phyloP scores from a whole-genome alignment of 2,797 vertebrate genomes.

The Thaleichthys pacificus region DNA sequence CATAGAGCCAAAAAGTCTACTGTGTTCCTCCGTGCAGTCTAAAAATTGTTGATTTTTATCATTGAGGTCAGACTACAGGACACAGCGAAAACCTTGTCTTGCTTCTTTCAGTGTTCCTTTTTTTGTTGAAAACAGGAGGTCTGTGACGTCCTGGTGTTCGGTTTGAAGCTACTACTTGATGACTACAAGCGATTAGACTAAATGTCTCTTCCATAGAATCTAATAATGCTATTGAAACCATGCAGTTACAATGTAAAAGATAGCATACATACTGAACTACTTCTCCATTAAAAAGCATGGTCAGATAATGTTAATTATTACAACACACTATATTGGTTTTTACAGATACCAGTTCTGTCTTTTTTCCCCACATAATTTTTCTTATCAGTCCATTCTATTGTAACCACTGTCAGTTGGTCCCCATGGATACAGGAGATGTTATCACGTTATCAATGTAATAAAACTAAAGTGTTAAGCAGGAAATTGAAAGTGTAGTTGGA shows the following conservation, averaged over 20 bases:
- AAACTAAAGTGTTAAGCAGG: constrained; percentile 90
- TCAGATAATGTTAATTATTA: constrained; percentile 53
- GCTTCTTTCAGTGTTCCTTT: constrained; percentile 24
- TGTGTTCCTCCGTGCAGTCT: not conserved
- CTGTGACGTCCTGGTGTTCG: not conserved
- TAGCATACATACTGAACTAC: constrained; percentile 15
- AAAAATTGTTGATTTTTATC: constrained; percentile 23
- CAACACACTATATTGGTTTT: constrained; percentile 41
- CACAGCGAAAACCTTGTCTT: constrained; percentile 10
- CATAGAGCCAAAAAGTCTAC: not conserved
- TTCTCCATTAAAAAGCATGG: constrained; percentile 40
- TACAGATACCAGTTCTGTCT: constrained; percentile 53
- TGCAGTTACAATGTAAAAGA: constrained; percentile 28
- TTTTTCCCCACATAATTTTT: constrained; percentile 64
- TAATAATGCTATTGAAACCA: constrained; percentile 22
- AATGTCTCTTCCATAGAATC: constrained; percentile 23
- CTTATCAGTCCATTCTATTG: constrained; percentile 71
- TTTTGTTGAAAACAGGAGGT: constrained; percentile 23
- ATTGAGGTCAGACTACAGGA: constrained; percentile 18
- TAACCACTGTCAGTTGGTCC: constrained; percentile 65
- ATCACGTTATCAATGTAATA: constrained; percentile 81
- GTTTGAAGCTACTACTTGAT: constrained; percentile 11
- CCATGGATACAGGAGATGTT: constrained; percentile 82
- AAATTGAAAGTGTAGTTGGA: constrained; percentile 99
- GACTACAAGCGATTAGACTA: not conserved